Evolutionary conservation across 2,797 vertebrate species (phyloP).

Genomic region (Tympanoctomys barrerae): DNA sequence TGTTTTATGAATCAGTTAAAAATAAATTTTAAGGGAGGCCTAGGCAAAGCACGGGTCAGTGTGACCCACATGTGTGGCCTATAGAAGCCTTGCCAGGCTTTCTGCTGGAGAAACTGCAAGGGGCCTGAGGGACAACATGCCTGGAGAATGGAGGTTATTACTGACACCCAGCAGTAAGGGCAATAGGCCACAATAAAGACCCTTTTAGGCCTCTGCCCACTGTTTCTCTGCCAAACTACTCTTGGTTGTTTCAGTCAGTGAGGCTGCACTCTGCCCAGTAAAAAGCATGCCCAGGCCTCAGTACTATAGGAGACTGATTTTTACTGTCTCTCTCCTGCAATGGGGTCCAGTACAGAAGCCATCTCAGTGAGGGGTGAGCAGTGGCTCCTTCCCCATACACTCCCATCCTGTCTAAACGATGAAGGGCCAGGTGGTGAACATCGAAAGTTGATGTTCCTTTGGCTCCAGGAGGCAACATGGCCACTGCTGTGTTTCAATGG

Average conservation of each 20-base stretch:
- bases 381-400: fast-evolving
- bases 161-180: too few relatives aligned
- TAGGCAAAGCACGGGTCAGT: too few relatives aligned
- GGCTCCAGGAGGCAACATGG: background rate
- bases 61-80: too few relatives aligned
- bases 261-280: background rate
- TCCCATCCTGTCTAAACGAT: fast-evolving
- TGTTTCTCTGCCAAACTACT: background rate
- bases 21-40: background rate
- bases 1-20: background rate
- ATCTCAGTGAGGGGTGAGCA: background rate
- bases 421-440: fast-evolving
- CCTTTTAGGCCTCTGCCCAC: fast-evolving
- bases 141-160: too few relatives aligned
- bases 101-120: too few relatives aligned
- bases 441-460: fast-evolving
- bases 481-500: fast-evolving
- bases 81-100: too few relatives aligned
- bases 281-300: background rate
- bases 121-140: too few relatives aligned
- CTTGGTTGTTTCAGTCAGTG: background rate
- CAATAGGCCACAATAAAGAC: background rate
- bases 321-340: too few relatives aligned
- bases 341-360: background rate
- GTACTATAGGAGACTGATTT: too few relatives aligned